Percentiles rank a stretch among this genome's conserved stretches.
These are phyloP conservation scores for Paelopatides confundens DNA, from an alignment of 53 echinoderm and acorn worm genomes.

Conservation along the genomic window DNA sequence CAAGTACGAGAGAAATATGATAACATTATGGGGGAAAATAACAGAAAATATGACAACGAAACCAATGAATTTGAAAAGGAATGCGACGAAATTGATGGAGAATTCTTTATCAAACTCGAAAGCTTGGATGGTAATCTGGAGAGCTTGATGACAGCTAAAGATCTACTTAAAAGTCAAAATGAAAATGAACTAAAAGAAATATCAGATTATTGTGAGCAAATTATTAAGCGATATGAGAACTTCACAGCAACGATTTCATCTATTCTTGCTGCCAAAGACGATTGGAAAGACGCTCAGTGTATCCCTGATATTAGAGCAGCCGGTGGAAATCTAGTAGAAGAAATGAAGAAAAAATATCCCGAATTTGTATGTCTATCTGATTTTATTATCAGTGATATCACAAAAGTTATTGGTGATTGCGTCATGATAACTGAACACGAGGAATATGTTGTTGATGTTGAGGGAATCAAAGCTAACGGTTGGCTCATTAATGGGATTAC, in stretches of 20 bases:
- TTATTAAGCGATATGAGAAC: not conserved
- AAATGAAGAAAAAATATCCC: not conserved
- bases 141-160: not conserved
- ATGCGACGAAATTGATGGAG: not conserved
- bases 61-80: not conserved
- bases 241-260: not conserved
- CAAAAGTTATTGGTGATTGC: not conserved
- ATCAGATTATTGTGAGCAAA: not conserved
- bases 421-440: not conserved
- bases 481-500: not conserved
- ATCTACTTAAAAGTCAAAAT: not conserved
- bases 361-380: not conserved
- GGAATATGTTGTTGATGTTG: not conserved
- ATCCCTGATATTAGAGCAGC: conserved; percentile 29
- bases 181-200: not conserved
- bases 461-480: not conserved
- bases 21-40: not conserved
- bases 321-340: not conserved
- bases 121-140: not conserved
- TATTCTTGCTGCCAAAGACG: not conserved
- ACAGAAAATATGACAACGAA: not conserved
- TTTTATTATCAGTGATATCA: not conserved
- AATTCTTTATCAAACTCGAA: not conserved
- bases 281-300: conserved; percentile 13
- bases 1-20: not conserved